These are phyloP conservation scores for Enoplosus armatus DNA, from an alignment of 2,797 vertebrate genomes.

Conservation along the genomic window DNA sequence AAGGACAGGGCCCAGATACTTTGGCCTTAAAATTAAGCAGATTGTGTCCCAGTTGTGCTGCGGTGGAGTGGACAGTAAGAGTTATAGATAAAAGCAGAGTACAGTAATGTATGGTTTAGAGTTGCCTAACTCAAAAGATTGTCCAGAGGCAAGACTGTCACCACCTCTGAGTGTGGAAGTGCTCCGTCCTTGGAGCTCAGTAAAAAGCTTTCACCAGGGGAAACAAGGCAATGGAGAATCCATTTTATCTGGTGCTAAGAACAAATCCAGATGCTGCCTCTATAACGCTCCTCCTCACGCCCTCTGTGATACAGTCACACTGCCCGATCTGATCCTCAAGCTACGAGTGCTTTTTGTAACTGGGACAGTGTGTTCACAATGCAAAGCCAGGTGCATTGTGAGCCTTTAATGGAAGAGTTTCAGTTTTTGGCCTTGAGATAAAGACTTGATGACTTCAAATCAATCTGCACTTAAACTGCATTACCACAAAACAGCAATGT, in stretches of 20 bases:
- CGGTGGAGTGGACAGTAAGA: slow-evolving; percentile 6
- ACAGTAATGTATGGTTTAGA: not conserved
- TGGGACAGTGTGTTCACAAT: slow-evolving; percentile 23
- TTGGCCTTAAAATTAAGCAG: not conserved
- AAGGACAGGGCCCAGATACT: not conserved
- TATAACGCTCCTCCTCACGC: slow-evolving; percentile 14
- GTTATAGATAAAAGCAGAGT: slow-evolving; percentile 22
- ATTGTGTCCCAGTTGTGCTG: not conserved
- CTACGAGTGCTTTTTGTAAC: slow-evolving; percentile 29
- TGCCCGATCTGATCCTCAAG: slow-evolving; percentile 21
- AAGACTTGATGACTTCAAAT: not conserved
- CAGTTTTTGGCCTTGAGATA: not conserved
- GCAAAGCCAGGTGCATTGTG: not conserved
- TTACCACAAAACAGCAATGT: not conserved
- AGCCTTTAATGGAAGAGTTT: not conserved
- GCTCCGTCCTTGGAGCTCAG: slow-evolving; percentile 38
- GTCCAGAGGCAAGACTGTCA: slow-evolving; percentile 55
- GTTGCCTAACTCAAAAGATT: slow-evolving; percentile 1
- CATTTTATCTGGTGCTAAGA: slow-evolving; percentile 62
- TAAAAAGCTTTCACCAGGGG: slow-evolving; percentile 38
- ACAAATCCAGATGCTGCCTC: slow-evolving; percentile 75
- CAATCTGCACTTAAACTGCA: not conserved
- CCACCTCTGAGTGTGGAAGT: slow-evolving; percentile 52
- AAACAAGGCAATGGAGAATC: slow-evolving; percentile 55
- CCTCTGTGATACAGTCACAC: slow-evolving; percentile 20